Base-by-base conservation (phyloP, 2,797 vertebrate genomes). In the Lithobates sylvaticus region DNA sequence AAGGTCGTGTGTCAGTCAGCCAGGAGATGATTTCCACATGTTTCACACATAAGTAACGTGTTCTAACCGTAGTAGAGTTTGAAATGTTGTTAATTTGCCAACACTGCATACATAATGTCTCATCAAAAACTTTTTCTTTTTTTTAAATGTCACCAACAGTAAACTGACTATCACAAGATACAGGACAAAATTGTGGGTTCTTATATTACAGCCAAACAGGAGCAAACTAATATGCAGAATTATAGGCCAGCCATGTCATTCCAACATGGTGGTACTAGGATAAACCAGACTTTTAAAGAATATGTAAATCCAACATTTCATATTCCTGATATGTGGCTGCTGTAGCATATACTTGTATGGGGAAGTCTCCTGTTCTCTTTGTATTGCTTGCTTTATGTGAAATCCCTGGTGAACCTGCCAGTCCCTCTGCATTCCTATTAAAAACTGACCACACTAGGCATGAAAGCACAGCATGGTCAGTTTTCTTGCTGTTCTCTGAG, bases 61-160 rank as follows among this genome's bases (percentile, higher is more conserved):
- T 76, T 54, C 3, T 13, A 47, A 26, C 3, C 26, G 10, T 27
- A 54, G 23, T 23, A 61, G 54, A 54, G 16, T 16, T 5, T 18
- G 50, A 54, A 54, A 54, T 54, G 26, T 29, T 76, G 74, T 58
- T 76, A 76, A 76, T 58, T 61, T 76, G 50, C 21, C 47, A 34
- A 76, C 74, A 12, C 74, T 76, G 74, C 44, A 76, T 76, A 29
- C 58, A 76, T 29, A 54, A 76, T 21, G 16, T 21, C 50, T 15
- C 16, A 26, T 76, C 50, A 34, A 29, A 34, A 70, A 3, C 7
- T 23, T 21, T 61, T 23, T 9, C 3, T 58, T 23, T 23, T 21
- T 7, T 23, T 61, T 39, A 39, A 39, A 39, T 39, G 39, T 7
- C 54, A 61, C 54, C 10, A 18, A 23, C 54, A n/a, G 54, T 23